phyloP scores from a whole-genome alignment of 92 coral and sea anemone species.

The Porites rus region DNA sequence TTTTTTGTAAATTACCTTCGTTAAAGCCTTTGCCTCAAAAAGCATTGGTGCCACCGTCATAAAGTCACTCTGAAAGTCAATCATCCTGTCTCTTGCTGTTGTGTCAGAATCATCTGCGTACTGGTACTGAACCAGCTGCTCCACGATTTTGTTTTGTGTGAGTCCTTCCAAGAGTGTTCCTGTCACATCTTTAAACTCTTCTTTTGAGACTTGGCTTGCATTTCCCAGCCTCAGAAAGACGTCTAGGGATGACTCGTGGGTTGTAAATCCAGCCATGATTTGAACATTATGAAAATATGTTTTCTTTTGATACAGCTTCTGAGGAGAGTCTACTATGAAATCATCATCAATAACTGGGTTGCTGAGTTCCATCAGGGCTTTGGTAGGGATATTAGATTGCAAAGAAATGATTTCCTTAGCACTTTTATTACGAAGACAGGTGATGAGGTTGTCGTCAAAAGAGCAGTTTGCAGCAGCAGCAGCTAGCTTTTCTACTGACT shows the following conservation, averaged over 20 bases:
- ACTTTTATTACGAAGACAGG: not conserved
- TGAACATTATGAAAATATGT: not conserved
- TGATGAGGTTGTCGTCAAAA: not conserved
- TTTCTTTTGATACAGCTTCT: not conserved
- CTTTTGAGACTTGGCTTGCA: not conserved
- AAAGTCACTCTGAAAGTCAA: constrained; percentile 10
- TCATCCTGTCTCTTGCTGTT: not conserved
- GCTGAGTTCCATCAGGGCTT: not conserved
- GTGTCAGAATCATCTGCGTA: constrained; percentile 12
- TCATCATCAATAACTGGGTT: constrained; percentile 18
- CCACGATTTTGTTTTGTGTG: not conserved
- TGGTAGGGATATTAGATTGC: not conserved
- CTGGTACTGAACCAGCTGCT: constrained; percentile 5
- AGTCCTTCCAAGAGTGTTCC: not conserved
- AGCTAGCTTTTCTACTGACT: not conserved
- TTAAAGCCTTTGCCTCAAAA: constrained; percentile 19
- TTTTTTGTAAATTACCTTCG: not conserved
- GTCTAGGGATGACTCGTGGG: not conserved
- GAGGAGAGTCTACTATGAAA: constrained; percentile 12
- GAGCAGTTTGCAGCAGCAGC: not conserved
- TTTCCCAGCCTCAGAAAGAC: not conserved
- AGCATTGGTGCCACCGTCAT: constrained; percentile 12
- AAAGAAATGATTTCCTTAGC: constrained; percentile 12
- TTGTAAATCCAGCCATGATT: constrained; percentile 21
- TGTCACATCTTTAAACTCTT: not conserved